Evolutionary conservation across 2,888 invertebrate genomes (phyloP), one percentile per base, ranked within the genome.

Genomic region (Himalopsyche tibetana): DNA sequence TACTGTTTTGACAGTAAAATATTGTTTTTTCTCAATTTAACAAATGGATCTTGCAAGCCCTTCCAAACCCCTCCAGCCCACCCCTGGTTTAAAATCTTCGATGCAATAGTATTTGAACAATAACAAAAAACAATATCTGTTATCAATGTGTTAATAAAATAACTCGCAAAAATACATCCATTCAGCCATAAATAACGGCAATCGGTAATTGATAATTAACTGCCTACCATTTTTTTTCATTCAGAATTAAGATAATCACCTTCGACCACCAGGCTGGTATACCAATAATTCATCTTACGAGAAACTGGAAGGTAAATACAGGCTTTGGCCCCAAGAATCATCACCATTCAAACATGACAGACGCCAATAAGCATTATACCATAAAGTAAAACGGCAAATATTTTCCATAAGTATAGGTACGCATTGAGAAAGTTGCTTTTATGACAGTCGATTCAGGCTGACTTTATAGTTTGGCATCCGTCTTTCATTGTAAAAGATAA

Each of bases 261-360:
- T 15, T 11, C 36, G 74, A 74, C 74, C 74, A 74, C 74, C 74
- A 74, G 4, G 74, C 74, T 5, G 36, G 36, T 74, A 36, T 36
- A 36, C 74, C 74, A 36, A 74, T 38, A 74, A 38, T 74, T 74
- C 38, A 74, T 74, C 74, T 9, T 12, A 38, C 74, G 38, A 74
- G 74, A 74, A 74, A 74, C 74, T 36, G 74, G 6, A 74, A 74
- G 74, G 74, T 74, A 74, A 74, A 74, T 74, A 74, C 15, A 28
- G 12, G 36, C 74, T 74, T 74, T 4, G 38, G n/a, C 74, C 38
- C 36, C 38, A 74, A 74, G 74, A 74, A 74, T 74, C 74, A 74
- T 74, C 74, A 74, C 74, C 74, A 2, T 74, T 74, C 74, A 74
- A 36, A 28, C 38, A 36, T 74, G 74, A 74, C 74, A 74, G 36